Evolutionary conservation across 2,113 vertebrate species (phyloP).

Genomic region (Takifugu flavidus): DNA sequence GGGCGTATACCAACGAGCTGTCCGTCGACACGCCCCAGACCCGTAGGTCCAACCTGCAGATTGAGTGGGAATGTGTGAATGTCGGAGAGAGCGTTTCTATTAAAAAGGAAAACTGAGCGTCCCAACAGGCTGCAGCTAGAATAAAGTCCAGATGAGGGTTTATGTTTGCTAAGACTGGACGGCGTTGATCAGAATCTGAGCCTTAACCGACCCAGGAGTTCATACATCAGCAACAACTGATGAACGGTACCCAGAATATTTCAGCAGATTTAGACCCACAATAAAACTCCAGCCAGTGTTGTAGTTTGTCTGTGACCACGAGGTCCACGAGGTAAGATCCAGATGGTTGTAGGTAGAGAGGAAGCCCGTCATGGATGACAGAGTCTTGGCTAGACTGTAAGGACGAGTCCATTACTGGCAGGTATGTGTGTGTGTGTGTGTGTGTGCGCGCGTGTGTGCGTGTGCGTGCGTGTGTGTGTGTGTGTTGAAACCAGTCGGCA

Average conservation of each 20-base stretch:
- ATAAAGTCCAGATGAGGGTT: not conserved
- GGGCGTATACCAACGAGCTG: conserved; percentile 93
- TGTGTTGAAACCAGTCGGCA: conserved; percentile 52
- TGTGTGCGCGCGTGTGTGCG: no score
- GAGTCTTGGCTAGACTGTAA: conserved; percentile 53
- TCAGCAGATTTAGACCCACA: not conserved
- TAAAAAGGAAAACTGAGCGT: not conserved
- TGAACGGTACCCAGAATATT: not conserved
- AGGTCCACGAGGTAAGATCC: conserved; percentile 62
- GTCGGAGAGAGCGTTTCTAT: conserved; percentile 21
- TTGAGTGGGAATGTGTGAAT: conserved; percentile 20
- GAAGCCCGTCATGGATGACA: conserved; percentile 45
- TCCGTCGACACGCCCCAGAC: conserved; percentile 94
- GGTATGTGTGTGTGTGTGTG: conserved; percentile 47
- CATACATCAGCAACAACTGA: conserved; percentile 32
- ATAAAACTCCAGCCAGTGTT: not conserved
- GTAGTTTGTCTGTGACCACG: conserved; percentile 50
- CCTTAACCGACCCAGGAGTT: conserved; percentile 57
- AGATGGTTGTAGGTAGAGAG: conserved; percentile 46
- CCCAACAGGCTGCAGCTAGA: not conserved
- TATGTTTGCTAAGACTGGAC: not conserved
- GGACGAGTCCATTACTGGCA: conserved; percentile 62
- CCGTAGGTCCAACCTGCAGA: conserved; percentile 82
- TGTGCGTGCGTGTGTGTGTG: no score
- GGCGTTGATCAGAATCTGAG: conserved; percentile 17